Percentiles rank a stretch among this genome's conserved stretches.
Evolutionary conservation across 2,888 invertebrate genomes (phyloP).

Genomic region (Notodonta dromedarius): DNA sequence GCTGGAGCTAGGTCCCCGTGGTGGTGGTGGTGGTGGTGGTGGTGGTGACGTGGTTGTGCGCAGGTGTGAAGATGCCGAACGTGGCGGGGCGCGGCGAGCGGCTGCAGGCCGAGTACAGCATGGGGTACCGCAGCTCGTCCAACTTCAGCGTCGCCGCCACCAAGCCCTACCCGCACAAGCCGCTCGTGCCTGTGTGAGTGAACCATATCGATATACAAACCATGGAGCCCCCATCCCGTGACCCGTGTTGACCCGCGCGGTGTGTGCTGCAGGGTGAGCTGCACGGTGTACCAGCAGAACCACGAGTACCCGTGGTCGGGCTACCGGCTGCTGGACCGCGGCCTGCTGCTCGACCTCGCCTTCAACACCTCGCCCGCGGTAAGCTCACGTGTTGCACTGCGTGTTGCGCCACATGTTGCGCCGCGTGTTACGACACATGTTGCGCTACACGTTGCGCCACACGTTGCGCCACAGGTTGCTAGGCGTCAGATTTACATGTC

Average conservation of each 20-base stretch:
- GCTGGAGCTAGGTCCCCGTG: no score
- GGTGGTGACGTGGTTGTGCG: conserved; percentile 5
- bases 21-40: no score
- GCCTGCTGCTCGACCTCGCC: conserved; percentile 90
- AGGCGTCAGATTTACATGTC: no score
- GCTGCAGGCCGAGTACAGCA: conserved; percentile 91
- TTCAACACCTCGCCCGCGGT: conserved; percentile 86
- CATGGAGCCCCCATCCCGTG: no score
- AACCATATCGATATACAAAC: background rate
- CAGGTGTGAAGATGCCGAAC: conserved; percentile 91
- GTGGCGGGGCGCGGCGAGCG: conserved; percentile 94
- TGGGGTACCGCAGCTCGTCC: conserved; percentile 92
- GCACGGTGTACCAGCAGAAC: conserved; percentile 88
- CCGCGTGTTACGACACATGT: no score
- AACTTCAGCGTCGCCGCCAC: conserved; percentile 91
- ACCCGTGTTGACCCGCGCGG: no score
- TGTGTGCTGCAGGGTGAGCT: conserved; percentile 46
- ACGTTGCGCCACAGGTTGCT: background rate
- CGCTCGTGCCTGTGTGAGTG: conserved; percentile 87
- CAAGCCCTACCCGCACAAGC: conserved; percentile 92
- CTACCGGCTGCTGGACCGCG: conserved; percentile 91
- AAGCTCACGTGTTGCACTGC: conserved; percentile 39
- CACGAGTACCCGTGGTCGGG: conserved; percentile 92
- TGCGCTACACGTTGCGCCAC: no score
- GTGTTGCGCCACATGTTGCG: no score